A percentile compares a stretch with the other conserved stretches of the same genome.
These are phyloP conservation scores for Porites lutea DNA, from an alignment of 64 coral and sea anemone species.

Conservation along the genomic window DNA sequence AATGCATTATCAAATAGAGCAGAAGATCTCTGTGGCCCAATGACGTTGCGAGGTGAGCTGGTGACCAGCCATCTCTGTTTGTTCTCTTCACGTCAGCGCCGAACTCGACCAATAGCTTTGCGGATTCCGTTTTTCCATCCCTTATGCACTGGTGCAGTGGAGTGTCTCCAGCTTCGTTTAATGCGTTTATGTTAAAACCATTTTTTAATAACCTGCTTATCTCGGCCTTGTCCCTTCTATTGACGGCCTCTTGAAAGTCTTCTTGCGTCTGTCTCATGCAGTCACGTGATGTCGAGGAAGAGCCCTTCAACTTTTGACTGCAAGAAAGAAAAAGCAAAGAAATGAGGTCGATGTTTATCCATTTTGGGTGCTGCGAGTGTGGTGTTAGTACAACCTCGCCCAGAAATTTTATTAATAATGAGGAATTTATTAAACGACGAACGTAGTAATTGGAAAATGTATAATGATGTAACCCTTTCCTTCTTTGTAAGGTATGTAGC, in stretches of 20 bases:
- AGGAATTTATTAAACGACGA: no score
- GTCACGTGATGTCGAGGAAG: background rate
- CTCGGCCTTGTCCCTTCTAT: constrained; percentile 48
- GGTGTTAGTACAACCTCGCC: no score
- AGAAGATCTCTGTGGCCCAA: constrained; percentile 79
- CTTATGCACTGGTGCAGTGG: constrained; percentile 80
- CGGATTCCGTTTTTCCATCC: constrained; percentile 72
- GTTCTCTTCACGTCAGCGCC: constrained; percentile 72
- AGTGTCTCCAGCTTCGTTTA: constrained; percentile 72
- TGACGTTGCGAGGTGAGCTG: constrained; percentile 73
- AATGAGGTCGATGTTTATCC: no score
- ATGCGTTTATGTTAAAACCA: constrained; percentile 68
- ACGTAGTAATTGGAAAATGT: no score
- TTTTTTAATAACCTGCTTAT: constrained; percentile 60
- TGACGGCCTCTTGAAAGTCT: constrained; percentile 67
- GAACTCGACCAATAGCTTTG: constrained; percentile 76
- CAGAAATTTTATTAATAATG: no score
- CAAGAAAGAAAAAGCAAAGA: no score
- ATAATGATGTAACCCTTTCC: no score
- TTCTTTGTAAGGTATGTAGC: no score
- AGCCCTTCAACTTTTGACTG: background rate
- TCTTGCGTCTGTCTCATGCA: constrained; percentile 20
- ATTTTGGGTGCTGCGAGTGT: no score
- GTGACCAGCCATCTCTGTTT: constrained; percentile 84
- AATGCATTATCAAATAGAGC: constrained; percentile 72